phyloP scores from a whole-genome alignment of 1,140 invertebrate genomes.

The Littorina saxatilis region DNA sequence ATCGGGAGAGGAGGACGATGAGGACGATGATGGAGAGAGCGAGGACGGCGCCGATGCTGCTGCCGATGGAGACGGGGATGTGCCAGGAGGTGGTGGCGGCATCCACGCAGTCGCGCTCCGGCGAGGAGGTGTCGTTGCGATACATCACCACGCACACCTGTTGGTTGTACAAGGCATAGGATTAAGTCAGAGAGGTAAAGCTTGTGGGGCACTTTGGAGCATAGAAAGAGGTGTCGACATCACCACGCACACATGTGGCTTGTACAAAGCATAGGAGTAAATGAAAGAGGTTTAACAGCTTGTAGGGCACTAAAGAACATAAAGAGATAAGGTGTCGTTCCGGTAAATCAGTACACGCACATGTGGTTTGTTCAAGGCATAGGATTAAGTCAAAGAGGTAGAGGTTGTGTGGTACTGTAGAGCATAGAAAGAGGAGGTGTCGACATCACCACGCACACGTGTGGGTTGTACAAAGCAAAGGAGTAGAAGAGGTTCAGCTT shows the following conservation, averaged over 20 bases:
- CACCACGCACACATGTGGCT: not conserved
- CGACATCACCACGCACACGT: not conserved
- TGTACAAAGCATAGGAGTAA: too few relatives aligned
- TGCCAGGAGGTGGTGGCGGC: conserved; percentile 70
- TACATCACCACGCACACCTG: conserved; percentile 67
- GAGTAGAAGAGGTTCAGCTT: too few relatives aligned
- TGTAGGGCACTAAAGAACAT: too few relatives aligned
- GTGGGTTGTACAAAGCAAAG: too few relatives aligned
- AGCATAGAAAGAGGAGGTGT: too few relatives aligned
- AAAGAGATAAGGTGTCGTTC: conserved; percentile 55
- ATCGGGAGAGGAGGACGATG: conserved; percentile 67
- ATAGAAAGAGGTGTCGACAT: not conserved
- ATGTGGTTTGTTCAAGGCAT: not conserved
- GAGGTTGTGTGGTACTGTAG: too few relatives aligned
- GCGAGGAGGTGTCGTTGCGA: conserved; percentile 55
- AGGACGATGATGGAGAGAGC: conserved; percentile 70
- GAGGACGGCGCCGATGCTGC: conserved; percentile 69
- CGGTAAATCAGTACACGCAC: conserved; percentile 66
- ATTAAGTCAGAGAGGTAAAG: too few relatives aligned
- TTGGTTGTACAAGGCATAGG: not conserved
- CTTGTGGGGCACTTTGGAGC: too few relatives aligned
- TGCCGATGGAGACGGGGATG: conserved; percentile 72
- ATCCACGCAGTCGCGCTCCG: conserved; percentile 62
- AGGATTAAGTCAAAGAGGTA: too few relatives aligned
- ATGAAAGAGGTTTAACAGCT: too few relatives aligned